These are phyloP conservation scores for Holcopasites calliopsidis DNA, from an alignment of 1,140 invertebrate genomes.

Conservation along the genomic window DNA sequence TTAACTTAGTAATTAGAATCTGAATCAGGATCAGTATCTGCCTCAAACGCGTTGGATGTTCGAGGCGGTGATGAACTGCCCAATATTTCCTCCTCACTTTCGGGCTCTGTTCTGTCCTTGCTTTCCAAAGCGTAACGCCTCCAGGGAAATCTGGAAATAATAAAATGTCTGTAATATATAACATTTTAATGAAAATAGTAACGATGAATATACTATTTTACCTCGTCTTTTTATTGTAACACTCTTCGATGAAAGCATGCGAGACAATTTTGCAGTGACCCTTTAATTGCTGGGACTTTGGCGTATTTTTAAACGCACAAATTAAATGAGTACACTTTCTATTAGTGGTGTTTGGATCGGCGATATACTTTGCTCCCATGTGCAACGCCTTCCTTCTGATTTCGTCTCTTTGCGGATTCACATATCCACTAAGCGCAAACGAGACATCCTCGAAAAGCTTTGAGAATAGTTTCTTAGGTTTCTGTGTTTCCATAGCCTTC, in stretches of 20 bases:
- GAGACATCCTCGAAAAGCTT: conserved; percentile 69
- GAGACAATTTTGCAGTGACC: conserved; percentile 73
- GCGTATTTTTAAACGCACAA: conserved; percentile 77
- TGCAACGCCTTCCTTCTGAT: conserved; percentile 73
- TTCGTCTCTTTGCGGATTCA: conserved; percentile 76
- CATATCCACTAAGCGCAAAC: conserved; percentile 76
- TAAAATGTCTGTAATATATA: conserved; percentile 2
- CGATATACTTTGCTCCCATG: conserved; percentile 76
- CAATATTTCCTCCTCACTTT: conserved; percentile 77
- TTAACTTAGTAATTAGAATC: conserved; percentile 61
- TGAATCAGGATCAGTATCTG: conserved; percentile 75
- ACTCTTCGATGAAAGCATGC: conserved; percentile 74
- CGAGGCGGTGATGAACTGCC: conserved; percentile 46
- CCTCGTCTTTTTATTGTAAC: conserved; percentile 73
- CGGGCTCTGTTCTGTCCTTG: conserved; percentile 63
- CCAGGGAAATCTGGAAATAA: conserved; percentile 73
- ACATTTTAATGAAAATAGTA: background rate
- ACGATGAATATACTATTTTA: conserved; percentile 30
- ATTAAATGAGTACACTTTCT: conserved; percentile 75
- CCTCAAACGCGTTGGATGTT: conserved; percentile 59
- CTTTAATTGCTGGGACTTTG: conserved; percentile 73
- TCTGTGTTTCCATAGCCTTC: conserved; percentile 30
- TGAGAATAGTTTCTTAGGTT: conserved; percentile 66
- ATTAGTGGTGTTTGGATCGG: conserved; percentile 72
- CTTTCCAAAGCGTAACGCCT: conserved; percentile 73